Evolutionary conservation across 1,140 invertebrate genomes (phyloP), one percentile per base, ranked within the genome.

Genomic region (Dendrolimus kikuchii): DNA sequence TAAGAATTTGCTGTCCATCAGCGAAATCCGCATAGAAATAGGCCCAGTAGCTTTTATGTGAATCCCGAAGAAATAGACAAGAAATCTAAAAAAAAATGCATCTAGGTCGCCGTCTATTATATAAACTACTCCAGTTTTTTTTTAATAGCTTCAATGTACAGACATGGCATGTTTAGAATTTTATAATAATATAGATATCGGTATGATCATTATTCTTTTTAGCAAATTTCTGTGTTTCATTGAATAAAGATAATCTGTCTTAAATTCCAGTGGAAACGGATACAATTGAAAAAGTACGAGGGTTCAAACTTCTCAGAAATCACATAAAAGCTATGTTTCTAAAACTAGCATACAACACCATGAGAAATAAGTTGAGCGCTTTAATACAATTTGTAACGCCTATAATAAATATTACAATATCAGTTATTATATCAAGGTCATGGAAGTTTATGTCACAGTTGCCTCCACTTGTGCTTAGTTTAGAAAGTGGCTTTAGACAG

Each of bases 281-380:
- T 48, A 65, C 71, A 6, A 70, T 86, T 67, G 51, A 86, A 60
- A 84, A 81, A 69, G 79, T 83, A 1, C 62, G 64, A 51, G 89
- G 89, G 5, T 58, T 71, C 2, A 66, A 68, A 52, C 68, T 90
- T 42, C 68, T 88, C 5, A 64, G 59, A 7, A 91, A 91, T 49
- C 92, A 93, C 69, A 89, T 90, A 65, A 77, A 77, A 38, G 92
- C 90, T 0, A 92, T 92, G 88, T 68, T 92, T 10, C 72, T 91
- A 38, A 93, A 93, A 63, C 89, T 91, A 51, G 64, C 87, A 4
- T 81, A 91, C 7, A 89, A 89, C 6, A 82, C 89, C 0, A 81
- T 82, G 49, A 78, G 91, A 40, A 90, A 89, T 39, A 90, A 90
- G 81, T 51, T 90, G 4, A 64, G 89, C 0, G 76, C 89, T 0